Evolutionary conservation across 2,888 invertebrate genomes (phyloP), one percentile per base, ranked within the genome.

Genomic region (Drosophila nr. perissopoda): DNA sequence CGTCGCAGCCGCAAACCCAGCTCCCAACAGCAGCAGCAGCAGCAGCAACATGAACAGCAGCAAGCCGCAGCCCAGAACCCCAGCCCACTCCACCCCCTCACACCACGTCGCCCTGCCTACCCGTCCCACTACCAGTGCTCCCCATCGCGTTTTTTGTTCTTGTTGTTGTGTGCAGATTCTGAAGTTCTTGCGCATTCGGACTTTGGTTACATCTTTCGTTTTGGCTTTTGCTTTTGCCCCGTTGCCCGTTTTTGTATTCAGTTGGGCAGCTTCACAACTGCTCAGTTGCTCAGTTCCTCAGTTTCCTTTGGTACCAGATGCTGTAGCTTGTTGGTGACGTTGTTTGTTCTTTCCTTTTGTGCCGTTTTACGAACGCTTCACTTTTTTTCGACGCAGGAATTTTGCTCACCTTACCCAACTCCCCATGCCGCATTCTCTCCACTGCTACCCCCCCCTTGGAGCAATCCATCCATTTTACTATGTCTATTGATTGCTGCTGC

Each of bases 311-410:
- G 51, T 57, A 79, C 62, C 76, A 61, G 73, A 72, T 60, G 74
- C 69, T 80, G 75, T 58, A 25, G 60, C 61, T 63, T 53, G 57
- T 60, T 48, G 63, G 48, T 40, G 52, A 21, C 38, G 57, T 68
- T 81, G 76, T 70, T 85, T 80, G 82, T 64, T 77, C 82, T 62
- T 89, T 87, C 85, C 77, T 71, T 89, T 87, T 83, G 68, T 80
- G 82, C 80, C 80, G 80, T 80, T 80, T 78, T 78, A 80, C 75
- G 75, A 68, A 78, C 82, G 82, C 80, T 80, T 80, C 80, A 80
- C 89, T 87, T 84, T 89, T 78, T 80, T 79, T 75, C 73, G 80
- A 88, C 67, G 80, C 76, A 73, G 83, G 87, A 86, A 88, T 83
- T 82, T 69, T 76, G 63, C 64, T 70, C 53, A 63, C 53, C 48